phyloP scores from a whole-genome alignment of 2,797 vertebrate genomes.

The Macroramphosus scolopax region DNA sequence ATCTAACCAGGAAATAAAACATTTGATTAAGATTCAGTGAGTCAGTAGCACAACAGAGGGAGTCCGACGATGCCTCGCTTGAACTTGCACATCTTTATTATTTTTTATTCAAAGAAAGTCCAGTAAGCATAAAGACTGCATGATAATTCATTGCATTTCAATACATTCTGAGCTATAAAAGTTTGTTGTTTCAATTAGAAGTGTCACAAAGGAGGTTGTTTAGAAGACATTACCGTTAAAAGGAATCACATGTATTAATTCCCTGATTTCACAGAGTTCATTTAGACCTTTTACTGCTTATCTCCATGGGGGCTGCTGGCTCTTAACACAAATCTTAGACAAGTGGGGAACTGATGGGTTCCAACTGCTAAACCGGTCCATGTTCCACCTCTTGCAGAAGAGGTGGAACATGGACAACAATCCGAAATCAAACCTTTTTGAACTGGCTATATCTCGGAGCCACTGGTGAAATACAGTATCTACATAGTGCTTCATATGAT shows the following conservation, averaged over 20 bases:
- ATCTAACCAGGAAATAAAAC: not conserved
- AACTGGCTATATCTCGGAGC: too few species aligned
- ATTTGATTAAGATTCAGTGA: not conserved
- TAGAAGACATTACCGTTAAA: conserved; percentile 76
- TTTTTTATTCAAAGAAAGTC: conserved; percentile 82
- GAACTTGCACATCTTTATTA: conserved; percentile 78
- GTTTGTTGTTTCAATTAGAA: conserved; percentile 74
- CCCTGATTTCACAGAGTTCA: conserved; percentile 84
- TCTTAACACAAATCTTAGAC: conserved; percentile 26
- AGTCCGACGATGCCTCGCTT: conserved; percentile 34
- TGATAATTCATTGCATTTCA: conserved; percentile 82
- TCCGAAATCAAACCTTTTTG: too few species aligned
- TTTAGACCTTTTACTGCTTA: conserved; percentile 63
- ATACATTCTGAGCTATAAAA: conserved; percentile 88
- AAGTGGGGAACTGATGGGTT: too few species aligned
- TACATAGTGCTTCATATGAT: conserved; percentile 55
- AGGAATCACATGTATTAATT: conserved; percentile 80
- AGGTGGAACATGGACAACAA: conserved; percentile 39
- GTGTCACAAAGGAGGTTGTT: conserved; percentile 79
- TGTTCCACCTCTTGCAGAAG: conserved; percentile 11
- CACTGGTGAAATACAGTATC: conserved; percentile 23
- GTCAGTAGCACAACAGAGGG: conserved; percentile 24
- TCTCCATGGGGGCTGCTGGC: conserved; percentile 38
- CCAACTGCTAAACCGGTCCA: conserved; percentile 8
- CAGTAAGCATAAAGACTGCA: conserved; percentile 84